phyloP scores from a whole-genome alignment of 1,140 invertebrate genomes.

The Drosophila albomicans region DNA sequence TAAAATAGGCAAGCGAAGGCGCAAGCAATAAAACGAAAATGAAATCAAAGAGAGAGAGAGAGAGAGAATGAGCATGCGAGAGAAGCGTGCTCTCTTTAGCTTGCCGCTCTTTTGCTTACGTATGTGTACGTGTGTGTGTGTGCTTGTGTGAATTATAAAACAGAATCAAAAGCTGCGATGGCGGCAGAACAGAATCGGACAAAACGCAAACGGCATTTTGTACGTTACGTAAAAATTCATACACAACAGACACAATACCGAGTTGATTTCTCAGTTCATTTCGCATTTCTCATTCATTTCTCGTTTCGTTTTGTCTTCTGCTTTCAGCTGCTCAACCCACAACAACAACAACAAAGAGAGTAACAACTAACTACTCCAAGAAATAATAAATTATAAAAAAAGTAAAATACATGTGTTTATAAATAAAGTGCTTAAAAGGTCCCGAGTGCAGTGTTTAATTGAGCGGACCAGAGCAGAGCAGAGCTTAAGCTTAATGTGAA shows the following conservation, averaged over 20 bases:
- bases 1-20: constrained; percentile 31
- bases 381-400: background rate
- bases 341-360: constrained; percentile 40
- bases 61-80: background rate
- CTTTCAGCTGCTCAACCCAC: constrained; percentile 66
- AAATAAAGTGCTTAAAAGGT: constrained; percentile 1
- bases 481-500: no score
- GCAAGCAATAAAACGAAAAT: constrained; percentile 42
- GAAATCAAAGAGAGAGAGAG: constrained; percentile 41
- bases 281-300: constrained; percentile 39
- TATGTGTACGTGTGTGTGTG: constrained; percentile 16
- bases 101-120: constrained; percentile 5
- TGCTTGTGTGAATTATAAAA: constrained; percentile 73
- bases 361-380: background rate
- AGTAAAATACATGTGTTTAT: background rate
- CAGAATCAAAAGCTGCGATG: constrained; percentile 78
- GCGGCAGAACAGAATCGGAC: constrained; percentile 67
- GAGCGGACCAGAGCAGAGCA: no score
- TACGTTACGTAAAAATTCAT: constrained; percentile 57
- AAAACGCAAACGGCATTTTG: constrained; percentile 54
- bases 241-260: background rate
- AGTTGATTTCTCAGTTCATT: constrained; percentile 25
- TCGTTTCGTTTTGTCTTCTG: constrained; percentile 41
- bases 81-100: constrained; percentile 19
- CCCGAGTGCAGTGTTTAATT: no score